These are phyloP conservation scores for Cavia aperea DNA, from an alignment of 2,113 vertebrate species.

Conservation along the genomic window DNA sequence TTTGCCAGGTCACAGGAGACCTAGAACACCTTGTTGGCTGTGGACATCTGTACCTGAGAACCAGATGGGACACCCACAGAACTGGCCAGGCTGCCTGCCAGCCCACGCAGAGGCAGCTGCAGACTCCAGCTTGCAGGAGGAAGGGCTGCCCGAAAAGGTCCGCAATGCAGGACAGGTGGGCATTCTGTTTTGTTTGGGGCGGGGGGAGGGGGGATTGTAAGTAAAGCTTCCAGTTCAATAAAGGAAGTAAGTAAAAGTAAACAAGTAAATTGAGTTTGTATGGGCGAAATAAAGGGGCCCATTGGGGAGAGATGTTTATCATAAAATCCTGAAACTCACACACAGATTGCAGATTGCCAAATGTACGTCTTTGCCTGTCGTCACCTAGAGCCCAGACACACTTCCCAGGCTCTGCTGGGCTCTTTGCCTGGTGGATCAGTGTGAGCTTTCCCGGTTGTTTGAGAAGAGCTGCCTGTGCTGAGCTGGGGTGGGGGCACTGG, in stretches of 20 bases:
- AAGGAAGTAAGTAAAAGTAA: neutral
- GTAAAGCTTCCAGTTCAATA: neutral
- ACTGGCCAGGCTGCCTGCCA: neutral
- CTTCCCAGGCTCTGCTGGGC: neutral
- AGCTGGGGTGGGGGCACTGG: neutral
- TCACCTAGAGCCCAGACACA: neutral
- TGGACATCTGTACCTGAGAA: neutral
- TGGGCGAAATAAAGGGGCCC: neutral
- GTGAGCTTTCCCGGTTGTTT: neutral
- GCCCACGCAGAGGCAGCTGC: neutral
- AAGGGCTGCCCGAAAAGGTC: neutral
- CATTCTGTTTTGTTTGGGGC: neutral
- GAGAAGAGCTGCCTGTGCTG: no score
- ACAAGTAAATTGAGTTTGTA: neutral
- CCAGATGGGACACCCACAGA: neutral
- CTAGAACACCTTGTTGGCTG: neutral
- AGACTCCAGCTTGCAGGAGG: neutral
- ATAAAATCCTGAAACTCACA: neutral
- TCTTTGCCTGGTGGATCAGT: neutral
- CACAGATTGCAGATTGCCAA: neutral
- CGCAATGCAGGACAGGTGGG: neutral
- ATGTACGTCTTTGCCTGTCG: neutral
- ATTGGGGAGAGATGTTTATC: neutral
- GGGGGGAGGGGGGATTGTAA: rapidly evolving
- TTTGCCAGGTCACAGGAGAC: neutral